phyloP scores from a whole-genome alignment of 2,113 vertebrate species.

The Origma solitaria region DNA sequence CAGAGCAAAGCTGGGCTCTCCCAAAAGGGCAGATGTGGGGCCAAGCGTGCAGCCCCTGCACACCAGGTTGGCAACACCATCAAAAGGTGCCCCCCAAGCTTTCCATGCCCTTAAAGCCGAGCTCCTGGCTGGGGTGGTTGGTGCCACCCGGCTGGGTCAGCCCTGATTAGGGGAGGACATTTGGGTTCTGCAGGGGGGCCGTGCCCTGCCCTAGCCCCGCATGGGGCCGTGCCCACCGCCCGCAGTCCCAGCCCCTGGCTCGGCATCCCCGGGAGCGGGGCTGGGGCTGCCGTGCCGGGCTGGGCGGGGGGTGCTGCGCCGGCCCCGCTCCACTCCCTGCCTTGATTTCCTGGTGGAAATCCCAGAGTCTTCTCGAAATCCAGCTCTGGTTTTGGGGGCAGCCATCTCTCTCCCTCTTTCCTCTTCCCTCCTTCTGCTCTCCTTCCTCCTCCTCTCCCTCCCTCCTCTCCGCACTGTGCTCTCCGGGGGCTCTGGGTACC shows the following conservation, averaged over 20 bases:
- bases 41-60: fast-evolving
- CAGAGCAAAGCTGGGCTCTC: background rate
- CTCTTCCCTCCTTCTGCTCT: constrained; percentile 59
- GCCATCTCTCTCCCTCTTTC: constrained; percentile 43
- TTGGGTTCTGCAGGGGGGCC: background rate
- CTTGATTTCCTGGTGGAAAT: constrained; percentile 52
- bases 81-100: background rate
- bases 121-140: background rate
- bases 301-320: background rate
- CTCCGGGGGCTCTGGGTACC: constrained; percentile 64
- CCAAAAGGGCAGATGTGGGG: background rate
- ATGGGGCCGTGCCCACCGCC: background rate
- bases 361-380: constrained; percentile 58
- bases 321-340: constrained; percentile 6
- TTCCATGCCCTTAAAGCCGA: background rate
- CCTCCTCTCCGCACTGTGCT: constrained; percentile 57
- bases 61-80: background rate
- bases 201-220: background rate
- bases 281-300: background rate
- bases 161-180: background rate
- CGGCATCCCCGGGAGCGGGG: background rate
- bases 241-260: background rate
- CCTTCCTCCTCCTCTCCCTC: constrained; percentile 57
- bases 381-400: constrained; percentile 69
- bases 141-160: background rate